A percentile compares a stretch with the other conserved stretches of the same genome.
Evolutionary conservation across 2,797 vertebrate genomes (phyloP).

Genomic region (Darevskia mixta): DNA sequence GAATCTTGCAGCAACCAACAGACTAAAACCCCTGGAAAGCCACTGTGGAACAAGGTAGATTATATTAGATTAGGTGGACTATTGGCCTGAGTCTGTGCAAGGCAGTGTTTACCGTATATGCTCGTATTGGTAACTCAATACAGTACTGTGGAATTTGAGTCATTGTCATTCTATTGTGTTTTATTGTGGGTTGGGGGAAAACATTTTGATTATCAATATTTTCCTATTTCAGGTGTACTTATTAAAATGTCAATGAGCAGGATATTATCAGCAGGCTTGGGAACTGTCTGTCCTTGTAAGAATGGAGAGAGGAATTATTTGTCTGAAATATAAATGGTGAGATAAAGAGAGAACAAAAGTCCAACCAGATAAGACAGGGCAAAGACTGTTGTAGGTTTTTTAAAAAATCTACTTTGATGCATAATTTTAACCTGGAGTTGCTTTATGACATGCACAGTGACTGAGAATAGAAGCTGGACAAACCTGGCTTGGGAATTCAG

Average conservation of each 20-base stretch:
- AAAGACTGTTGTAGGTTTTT: not conserved
- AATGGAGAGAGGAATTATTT: not conserved
- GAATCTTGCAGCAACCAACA: not conserved
- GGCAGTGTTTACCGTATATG: not conserved
- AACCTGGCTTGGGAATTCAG: not conserved
- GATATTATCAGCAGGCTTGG: not conserved
- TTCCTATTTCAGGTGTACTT: not conserved
- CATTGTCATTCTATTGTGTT: not conserved
- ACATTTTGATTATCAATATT: not conserved
- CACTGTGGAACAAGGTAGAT: not conserved
- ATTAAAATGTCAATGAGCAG: not conserved
- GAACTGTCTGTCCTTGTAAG: conserved; percentile 1
- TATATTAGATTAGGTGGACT: not conserved
- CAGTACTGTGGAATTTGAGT: not conserved
- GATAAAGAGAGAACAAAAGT: conserved; percentile 46
- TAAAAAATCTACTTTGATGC: not conserved
- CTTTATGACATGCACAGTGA: not conserved
- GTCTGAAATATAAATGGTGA: not conserved
- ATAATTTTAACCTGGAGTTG: conserved; percentile 6
- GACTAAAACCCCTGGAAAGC: not conserved
- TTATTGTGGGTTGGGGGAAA: not conserved
- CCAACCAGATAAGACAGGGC: conserved; percentile 47
- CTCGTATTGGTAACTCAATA: not conserved
- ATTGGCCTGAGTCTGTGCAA: not conserved
- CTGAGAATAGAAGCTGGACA: fast-evolving